These are phyloP conservation scores for Mesochorus sp. DNA, from an alignment of 2,888 invertebrate species.

Conservation along the genomic window DNA sequence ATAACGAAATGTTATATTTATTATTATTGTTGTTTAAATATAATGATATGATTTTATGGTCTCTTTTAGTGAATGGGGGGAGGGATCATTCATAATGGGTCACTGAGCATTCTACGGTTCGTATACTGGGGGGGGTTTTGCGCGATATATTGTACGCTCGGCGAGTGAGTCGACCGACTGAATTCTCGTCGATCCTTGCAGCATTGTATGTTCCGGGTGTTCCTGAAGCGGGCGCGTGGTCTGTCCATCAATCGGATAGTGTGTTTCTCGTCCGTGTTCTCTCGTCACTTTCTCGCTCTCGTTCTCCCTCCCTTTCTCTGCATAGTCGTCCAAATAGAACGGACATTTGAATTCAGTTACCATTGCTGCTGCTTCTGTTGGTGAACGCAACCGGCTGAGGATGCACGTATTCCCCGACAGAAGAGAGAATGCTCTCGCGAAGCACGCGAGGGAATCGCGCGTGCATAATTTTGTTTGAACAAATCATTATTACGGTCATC, in stretches of 20 bases:
- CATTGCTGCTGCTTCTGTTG: conserved; percentile 39
- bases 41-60: neutral
- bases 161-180: conserved; percentile 37
- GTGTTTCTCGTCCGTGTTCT: conserved; percentile 47
- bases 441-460: conserved; percentile 65
- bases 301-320: conserved; percentile 5
- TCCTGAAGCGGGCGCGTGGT: conserved; percentile 37
- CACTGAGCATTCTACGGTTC: conserved; percentile 19
- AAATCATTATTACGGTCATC: conserved; percentile 76
- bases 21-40: neutral
- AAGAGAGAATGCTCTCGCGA: conserved; percentile 19
- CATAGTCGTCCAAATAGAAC: conserved; percentile 54
- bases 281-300: conserved; percentile 42
- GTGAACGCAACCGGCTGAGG: conserved; percentile 16
- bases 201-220: conserved; percentile 27
- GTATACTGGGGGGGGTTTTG: conserved; percentile 13
- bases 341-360: conserved; percentile 59
- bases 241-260: conserved; percentile 63
- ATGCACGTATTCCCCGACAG: conserved; percentile 33
- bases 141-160: conserved; percentile 36
- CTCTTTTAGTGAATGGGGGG: neutral
- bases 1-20: conserved; percentile 1
- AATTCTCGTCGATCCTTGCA: conserved; percentile 23
- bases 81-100: conserved; percentile 19
- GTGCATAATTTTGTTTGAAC: conserved; percentile 74